Percentiles rank a stretch among this genome's conserved stretches.
Evolutionary conservation across 2,113 vertebrate genomes (phyloP).

Genomic region (Muntiacus reevesi): DNA sequence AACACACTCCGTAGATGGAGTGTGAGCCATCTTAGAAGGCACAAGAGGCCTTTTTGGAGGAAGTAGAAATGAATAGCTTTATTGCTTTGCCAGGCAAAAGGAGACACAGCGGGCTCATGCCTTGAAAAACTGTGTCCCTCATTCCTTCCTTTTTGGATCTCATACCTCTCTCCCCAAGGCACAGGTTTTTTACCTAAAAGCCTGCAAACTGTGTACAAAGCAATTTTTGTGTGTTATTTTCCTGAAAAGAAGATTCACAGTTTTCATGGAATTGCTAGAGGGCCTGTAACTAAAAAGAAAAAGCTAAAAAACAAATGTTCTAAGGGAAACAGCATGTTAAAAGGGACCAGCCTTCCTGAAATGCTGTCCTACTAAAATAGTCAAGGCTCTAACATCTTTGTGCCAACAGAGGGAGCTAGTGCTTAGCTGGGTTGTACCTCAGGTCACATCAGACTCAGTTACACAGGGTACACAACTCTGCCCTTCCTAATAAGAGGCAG

Average conservation of each 20-base stretch:
- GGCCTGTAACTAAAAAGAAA: background rate
- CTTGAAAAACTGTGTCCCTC: background rate
- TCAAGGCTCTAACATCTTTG: background rate
- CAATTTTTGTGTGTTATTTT: background rate
- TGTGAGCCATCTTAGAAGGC: background rate
- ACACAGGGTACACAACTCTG: background rate
- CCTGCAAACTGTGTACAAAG: background rate
- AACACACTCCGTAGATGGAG: background rate
- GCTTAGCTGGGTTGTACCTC: background rate
- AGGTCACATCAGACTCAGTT: background rate
- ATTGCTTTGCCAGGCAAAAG: background rate
- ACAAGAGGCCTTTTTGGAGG: background rate
- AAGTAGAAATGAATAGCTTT: background rate
- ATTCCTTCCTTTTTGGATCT: background rate
- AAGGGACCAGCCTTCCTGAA: background rate
- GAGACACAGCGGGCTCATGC: background rate
- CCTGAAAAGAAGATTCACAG: background rate
- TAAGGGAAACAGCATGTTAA: background rate
- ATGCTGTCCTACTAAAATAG: background rate
- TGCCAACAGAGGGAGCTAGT: conserved; percentile 60
- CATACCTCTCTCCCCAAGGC: background rate
- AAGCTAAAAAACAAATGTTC: background rate
- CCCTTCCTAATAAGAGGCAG: background rate
- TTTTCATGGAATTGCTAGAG: background rate
- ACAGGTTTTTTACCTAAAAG: background rate